Conservation (phyloP, 1,140 invertebrate species). For the Sitophilus oryzae region DNA sequence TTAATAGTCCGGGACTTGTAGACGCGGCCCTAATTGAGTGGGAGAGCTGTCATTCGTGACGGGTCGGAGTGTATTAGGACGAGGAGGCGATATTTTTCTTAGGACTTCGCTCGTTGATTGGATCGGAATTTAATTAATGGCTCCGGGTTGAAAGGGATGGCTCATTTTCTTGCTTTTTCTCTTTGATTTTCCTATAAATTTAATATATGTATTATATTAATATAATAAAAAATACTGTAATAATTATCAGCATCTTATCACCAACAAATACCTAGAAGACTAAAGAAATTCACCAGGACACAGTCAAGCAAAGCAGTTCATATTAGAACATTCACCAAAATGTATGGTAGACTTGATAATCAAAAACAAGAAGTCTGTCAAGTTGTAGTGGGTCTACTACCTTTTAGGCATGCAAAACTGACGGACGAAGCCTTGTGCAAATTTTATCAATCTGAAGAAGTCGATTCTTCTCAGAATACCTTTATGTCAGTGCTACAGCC, state of each 20-base stretch:
- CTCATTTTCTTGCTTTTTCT: background rate
- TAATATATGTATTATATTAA: background rate
- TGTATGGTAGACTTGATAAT: no score
- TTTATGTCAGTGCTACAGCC: no score
- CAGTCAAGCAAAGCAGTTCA: no score
- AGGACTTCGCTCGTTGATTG: background rate
- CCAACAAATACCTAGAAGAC: background rate
- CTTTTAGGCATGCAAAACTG: no score
- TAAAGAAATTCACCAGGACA: no score
- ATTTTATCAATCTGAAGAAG: no score
- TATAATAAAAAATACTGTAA: background rate
- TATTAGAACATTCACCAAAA: no score
- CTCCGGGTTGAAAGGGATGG: no score
- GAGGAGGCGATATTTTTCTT: background rate
- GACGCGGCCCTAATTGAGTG: background rate
- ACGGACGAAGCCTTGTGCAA: no score
- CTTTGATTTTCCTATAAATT: background rate
- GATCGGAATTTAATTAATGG: background rate
- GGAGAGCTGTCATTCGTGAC: background rate
- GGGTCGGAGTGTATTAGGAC: background rate
- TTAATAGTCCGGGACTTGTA: background rate
- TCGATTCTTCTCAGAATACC: no score
- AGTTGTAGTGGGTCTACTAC: no score
- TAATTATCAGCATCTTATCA: background rate
- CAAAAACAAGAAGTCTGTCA: no score